phyloP scores from a whole-genome alignment of 2,888 invertebrate genomes.

The Drosophila mulleri region DNA sequence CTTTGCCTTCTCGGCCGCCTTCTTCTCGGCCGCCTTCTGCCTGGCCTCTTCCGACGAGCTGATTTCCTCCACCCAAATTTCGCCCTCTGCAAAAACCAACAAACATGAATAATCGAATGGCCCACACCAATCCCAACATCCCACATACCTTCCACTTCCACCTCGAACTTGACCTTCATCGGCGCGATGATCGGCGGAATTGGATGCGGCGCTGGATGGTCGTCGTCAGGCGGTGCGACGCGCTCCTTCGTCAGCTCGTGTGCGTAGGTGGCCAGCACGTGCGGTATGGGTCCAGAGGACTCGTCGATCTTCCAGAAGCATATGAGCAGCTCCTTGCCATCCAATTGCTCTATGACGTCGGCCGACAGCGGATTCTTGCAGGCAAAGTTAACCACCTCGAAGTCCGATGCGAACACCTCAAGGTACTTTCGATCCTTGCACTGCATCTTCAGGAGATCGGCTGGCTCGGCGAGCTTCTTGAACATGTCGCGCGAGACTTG shows the following conservation, averaged over 20 bases:
- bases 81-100: slow-evolving; percentile 59
- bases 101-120: background rate
- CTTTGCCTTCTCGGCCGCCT: slow-evolving; percentile 37
- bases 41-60: slow-evolving; percentile 57
- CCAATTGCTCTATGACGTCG: slow-evolving; percentile 80
- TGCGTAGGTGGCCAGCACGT: slow-evolving; percentile 72
- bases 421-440: slow-evolving; percentile 83
- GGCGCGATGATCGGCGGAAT: slow-evolving; percentile 78
- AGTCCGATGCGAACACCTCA: slow-evolving; percentile 69
- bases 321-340: slow-evolving; percentile 82
- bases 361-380: slow-evolving; percentile 82
- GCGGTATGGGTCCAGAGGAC: slow-evolving; percentile 64
- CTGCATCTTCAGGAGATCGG: slow-evolving; percentile 81
- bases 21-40: slow-evolving; percentile 34
- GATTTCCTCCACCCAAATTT: slow-evolving; percentile 67
- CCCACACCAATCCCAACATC: no score
- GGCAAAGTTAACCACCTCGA: slow-evolving; percentile 80
- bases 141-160: slow-evolving; percentile 68
- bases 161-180: slow-evolving; percentile 73
- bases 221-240: slow-evolving; percentile 68
- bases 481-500: slow-evolving; percentile 84
- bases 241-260: slow-evolving; percentile 75
- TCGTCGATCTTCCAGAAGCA: slow-evolving; percentile 84
- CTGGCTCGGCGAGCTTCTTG: slow-evolving; percentile 83
- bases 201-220: slow-evolving; percentile 59